Conservation (phyloP, 2,797 vertebrate species). For the Peromyscus attwateri region DNA sequence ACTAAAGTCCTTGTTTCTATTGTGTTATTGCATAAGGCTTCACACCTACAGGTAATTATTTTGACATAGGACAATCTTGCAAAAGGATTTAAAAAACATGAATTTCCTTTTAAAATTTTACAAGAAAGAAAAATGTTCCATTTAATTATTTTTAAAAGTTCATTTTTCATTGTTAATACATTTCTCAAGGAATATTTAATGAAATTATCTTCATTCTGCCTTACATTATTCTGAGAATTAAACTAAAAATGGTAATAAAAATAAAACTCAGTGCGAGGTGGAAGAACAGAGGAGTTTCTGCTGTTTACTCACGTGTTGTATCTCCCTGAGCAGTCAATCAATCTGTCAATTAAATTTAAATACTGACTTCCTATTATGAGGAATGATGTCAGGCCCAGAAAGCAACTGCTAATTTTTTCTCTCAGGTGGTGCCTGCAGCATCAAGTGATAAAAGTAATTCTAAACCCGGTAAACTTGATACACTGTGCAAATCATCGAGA, state of each 20-base stretch:
- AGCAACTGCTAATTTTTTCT: slow-evolving; percentile 41
- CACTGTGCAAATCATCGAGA: slow-evolving; percentile 61
- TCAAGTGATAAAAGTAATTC: slow-evolving; percentile 79
- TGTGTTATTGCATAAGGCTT: not conserved
- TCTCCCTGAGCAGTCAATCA: slow-evolving; percentile 42
- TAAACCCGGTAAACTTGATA: slow-evolving; percentile 77
- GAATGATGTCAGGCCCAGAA: slow-evolving; percentile 40
- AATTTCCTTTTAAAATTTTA: not conserved
- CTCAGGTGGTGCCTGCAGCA: slow-evolving; percentile 59
- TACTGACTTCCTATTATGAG: not conserved
- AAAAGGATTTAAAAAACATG: not conserved
- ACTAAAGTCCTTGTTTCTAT: not conserved
- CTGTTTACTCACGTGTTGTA: not conserved
- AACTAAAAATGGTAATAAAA: not conserved
- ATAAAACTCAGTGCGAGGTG: not conserved
- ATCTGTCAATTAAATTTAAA: slow-evolving; percentile 31
- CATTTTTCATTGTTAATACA: not conserved
- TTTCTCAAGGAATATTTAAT: not conserved
- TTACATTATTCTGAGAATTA: not conserved
- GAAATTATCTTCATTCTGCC: not conserved
- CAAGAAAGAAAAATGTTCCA: not conserved
- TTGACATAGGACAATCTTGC: not conserved
- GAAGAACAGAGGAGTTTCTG: not conserved
- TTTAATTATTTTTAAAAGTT: not conserved
- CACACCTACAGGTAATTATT: not conserved